These are phyloP conservation scores for Acanthiza pusilla DNA, from an alignment of 2,797 vertebrate species.

Conservation along the genomic window DNA sequence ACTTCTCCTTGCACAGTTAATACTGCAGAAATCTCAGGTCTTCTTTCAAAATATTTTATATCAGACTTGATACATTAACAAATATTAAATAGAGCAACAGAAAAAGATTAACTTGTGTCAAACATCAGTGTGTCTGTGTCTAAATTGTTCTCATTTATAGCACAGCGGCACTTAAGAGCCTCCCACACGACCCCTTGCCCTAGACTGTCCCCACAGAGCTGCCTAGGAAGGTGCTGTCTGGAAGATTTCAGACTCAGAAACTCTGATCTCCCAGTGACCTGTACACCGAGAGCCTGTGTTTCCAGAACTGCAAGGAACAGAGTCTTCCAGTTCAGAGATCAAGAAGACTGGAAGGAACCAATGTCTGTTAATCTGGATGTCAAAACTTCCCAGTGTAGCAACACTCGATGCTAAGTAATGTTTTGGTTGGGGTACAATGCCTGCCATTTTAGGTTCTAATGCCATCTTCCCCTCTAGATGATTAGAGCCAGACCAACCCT, in stretches of 20 bases:
- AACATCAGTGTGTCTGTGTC: background rate
- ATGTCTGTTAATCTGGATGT: background rate
- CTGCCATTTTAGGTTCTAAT: background rate
- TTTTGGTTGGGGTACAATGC: fast-evolving
- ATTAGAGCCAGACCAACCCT: background rate
- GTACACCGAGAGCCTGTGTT: background rate
- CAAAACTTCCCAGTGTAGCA: background rate
- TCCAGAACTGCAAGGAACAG: background rate
- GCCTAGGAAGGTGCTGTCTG: background rate
- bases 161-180: background rate
- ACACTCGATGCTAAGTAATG: fast-evolving
- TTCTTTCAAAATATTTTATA: background rate
- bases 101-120: background rate
- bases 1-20: conserved; percentile 21
- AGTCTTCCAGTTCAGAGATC: background rate
- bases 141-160: background rate
- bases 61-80: background rate
- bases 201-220: background rate
- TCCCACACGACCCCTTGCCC: background rate
- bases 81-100: background rate
- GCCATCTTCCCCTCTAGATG: background rate
- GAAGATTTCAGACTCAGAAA: background rate
- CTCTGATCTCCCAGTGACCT: background rate
- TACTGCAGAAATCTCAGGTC: conserved; percentile 4
- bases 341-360: background rate